These are phyloP conservation scores for Drosophila peninsularis DNA, from an alignment of 2,888 invertebrate species.

Conservation along the genomic window DNA sequence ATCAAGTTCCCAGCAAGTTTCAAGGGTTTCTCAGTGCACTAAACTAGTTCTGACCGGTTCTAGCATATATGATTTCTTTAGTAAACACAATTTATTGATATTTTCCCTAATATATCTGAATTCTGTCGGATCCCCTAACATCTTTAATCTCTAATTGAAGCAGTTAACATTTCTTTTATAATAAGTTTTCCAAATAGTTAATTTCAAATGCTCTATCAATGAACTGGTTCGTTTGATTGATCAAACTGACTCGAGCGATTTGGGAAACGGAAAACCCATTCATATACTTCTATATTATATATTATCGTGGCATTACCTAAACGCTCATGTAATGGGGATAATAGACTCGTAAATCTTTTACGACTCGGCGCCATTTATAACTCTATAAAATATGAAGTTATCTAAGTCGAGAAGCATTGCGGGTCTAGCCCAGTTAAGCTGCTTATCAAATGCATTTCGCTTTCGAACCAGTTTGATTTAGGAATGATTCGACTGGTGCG, in stretches of 20 bases:
- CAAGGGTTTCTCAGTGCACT: neutral
- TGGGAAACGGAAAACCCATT: neutral
- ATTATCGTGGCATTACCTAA: neutral
- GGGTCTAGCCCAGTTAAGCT: neutral
- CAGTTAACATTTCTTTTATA: neutral
- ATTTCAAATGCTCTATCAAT: neutral
- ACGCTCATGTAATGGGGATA: neutral
- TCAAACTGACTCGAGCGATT: neutral
- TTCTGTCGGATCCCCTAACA: neutral
- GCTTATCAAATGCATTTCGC: constrained; percentile 10
- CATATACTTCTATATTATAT: neutral
- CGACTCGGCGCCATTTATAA: neutral
- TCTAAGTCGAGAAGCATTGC: neutral
- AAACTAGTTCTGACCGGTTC: neutral
- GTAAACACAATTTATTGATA: neutral
- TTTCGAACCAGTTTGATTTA: constrained; percentile 5
- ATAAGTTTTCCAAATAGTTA: neutral
- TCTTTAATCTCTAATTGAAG: neutral
- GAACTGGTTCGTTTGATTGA: neutral
- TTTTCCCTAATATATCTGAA: neutral
- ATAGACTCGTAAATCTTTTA: neutral
- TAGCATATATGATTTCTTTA: neutral
- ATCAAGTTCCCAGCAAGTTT: neutral
- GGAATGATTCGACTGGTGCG: neutral
- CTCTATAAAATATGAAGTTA: constrained; percentile 7